These are phyloP conservation scores for Clusia tigrina DNA, from an alignment of 2,888 invertebrate genomes.

Conservation along the genomic window DNA sequence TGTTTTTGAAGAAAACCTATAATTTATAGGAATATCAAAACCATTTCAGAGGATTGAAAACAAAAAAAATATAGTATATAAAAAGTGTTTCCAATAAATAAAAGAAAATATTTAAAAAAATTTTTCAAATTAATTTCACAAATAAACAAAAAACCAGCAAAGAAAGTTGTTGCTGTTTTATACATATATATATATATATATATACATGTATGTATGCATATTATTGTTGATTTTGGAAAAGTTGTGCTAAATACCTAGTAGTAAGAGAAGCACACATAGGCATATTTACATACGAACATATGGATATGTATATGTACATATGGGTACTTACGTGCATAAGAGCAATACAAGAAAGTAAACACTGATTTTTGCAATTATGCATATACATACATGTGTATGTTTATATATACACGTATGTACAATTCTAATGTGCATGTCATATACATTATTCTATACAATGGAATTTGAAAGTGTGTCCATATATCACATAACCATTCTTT, in stretches of 20 bases:
- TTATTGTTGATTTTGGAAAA: neutral
- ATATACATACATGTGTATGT: neutral
- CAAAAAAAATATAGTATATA: too few relatives aligned
- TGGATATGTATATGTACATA: neutral
- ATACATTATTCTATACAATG: too few relatives aligned
- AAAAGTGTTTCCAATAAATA: too few relatives aligned
- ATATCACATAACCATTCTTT: too few relatives aligned
- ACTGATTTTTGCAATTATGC: too few relatives aligned
- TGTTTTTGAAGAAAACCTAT: too few relatives aligned
- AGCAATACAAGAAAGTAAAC: neutral
- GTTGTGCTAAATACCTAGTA: neutral
- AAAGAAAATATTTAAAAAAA: too few relatives aligned
- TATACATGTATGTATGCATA: slow-evolving; percentile 1
- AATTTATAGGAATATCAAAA: too few relatives aligned
- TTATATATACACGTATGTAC: neutral
- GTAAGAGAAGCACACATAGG: neutral
- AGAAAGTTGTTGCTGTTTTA: neutral
- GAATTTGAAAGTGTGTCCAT: too few relatives aligned
- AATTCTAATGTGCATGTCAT: too few relatives aligned
- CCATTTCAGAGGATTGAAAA: too few relatives aligned
- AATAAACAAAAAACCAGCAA: neutral
- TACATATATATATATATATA: slow-evolving; percentile 2
- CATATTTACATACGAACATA: slow-evolving; percentile 2
- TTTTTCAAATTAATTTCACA: too few relatives aligned
- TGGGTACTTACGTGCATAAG: neutral